Percentiles rank a stretch among this genome's conserved stretches.
phyloP scores from a whole-genome alignment of 2,113 vertebrate species.

The sheep (Ovis aries) region DNA sequence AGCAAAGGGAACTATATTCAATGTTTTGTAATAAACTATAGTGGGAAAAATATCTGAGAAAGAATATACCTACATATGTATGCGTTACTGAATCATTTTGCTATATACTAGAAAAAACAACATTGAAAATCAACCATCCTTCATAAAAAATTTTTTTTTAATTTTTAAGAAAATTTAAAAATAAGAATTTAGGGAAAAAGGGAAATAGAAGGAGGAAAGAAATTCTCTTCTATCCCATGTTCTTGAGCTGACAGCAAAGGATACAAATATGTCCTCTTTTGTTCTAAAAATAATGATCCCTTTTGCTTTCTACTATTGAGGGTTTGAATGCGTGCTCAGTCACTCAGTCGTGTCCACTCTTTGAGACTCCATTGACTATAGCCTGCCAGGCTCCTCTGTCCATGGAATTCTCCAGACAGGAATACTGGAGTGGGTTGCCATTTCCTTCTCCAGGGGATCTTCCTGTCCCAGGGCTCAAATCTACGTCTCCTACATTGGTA shows the following conservation, averaged over 20 bases:
- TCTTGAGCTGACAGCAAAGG: not conserved
- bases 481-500: not conserved
- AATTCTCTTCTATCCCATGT: not conserved
- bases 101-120: not conserved
- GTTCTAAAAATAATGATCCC: constrained; percentile 13
- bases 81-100: not conserved
- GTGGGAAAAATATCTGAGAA: not conserved
- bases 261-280: not conserved
- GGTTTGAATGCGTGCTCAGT: not conserved
- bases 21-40: not conserved
- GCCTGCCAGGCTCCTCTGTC: not conserved
- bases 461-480: not conserved
- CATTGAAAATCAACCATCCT: not conserved
- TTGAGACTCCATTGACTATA: not conserved
- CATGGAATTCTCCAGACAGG: not conserved
- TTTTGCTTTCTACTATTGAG: not conserved
- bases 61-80: not conserved
- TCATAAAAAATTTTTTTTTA: not conserved
- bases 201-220: not conserved
- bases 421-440: not conserved
- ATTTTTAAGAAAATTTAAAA: not conserved
- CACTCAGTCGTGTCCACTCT: not conserved
- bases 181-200: not conserved
- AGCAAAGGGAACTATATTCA: not conserved
- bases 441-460: not conserved